Evolutionary conservation across 2,888 invertebrate species (phyloP).

Genomic region (Frankliniella intonsa): DNA sequence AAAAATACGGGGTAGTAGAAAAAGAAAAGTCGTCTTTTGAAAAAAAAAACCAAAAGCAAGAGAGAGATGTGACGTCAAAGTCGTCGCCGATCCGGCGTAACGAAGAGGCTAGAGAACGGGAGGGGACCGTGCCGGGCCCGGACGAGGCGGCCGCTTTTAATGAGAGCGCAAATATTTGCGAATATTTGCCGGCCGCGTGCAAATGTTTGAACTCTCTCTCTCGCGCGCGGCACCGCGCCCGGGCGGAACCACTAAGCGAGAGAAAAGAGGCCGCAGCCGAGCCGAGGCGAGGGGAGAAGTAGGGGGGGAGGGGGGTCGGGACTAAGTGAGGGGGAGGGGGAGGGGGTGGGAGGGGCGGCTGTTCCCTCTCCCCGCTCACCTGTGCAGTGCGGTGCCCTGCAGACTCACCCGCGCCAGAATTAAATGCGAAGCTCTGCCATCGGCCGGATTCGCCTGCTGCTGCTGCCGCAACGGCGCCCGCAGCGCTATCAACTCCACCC

Average conservation of each 20-base stretch:
- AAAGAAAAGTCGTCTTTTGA: too few species aligned
- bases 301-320: not conserved
- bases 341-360: not conserved
- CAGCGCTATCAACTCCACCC: too few species aligned
- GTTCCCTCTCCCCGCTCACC: not conserved
- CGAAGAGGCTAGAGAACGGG: not conserved
- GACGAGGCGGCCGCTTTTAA: not conserved
- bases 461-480: not conserved
- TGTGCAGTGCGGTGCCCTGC: not conserved
- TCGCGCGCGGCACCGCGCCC: not conserved
- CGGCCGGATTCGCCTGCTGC: not conserved
- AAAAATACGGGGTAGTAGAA: too few species aligned
- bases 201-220: not conserved
- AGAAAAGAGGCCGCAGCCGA: not conserved
- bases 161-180: conserved; percentile 6
- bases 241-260: not conserved
- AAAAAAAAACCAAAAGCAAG: not conserved
- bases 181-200: not conserved
- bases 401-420: too few species aligned
- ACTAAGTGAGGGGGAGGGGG: not conserved
- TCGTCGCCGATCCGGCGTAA: not conserved
- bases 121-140: not conserved
- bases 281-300: not conserved
- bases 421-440: not conserved
- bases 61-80: not conserved